Percentiles rank a stretch among this genome's conserved stretches.
Evolutionary conservation across 2,888 invertebrate genomes (phyloP).

Genomic region (Brassicogethes aeneus): DNA sequence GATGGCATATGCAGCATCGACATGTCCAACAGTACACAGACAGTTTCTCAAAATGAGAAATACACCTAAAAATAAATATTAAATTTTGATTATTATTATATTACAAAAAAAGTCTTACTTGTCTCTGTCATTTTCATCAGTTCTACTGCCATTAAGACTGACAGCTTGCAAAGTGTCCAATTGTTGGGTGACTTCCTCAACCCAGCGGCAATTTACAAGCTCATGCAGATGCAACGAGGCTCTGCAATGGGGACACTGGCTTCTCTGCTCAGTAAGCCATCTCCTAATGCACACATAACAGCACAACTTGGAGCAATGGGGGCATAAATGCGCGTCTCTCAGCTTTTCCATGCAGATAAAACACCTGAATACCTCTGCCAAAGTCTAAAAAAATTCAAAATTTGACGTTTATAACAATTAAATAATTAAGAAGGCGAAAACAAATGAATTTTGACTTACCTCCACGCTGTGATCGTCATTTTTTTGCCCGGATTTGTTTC

Average conservation of each 20-base stretch:
- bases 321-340: slow-evolving; percentile 87
- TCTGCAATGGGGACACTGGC: slow-evolving; percentile 89
- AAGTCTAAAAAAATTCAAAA: slow-evolving; percentile 65
- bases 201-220: slow-evolving; percentile 91
- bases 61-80: no score
- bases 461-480: slow-evolving; percentile 58
- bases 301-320: slow-evolving; percentile 90
- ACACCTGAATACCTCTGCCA: slow-evolving; percentile 89
- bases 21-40: slow-evolving; percentile 92
- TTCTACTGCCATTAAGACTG: slow-evolving; percentile 38
- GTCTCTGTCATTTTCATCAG: slow-evolving; percentile 57
- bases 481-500: slow-evolving; percentile 52
- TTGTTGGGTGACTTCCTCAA: slow-evolving; percentile 89
- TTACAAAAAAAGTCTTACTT: slow-evolving; percentile 49
- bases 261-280: slow-evolving; percentile 87
- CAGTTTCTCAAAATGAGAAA: slow-evolving; percentile 79
- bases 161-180: slow-evolving; percentile 77
- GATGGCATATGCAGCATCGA: slow-evolving; percentile 83
- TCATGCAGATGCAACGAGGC: slow-evolving; percentile 84
- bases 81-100: no score
- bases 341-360: slow-evolving; percentile 96
- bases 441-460: no score
- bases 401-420: no score
- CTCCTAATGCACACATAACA: slow-evolving; percentile 88
- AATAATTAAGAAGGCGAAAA: no score